Evolutionary conservation across 2,888 invertebrate genomes (phyloP), one percentile per base, ranked within the genome.

Genomic region (Acanthopleura granulata): DNA sequence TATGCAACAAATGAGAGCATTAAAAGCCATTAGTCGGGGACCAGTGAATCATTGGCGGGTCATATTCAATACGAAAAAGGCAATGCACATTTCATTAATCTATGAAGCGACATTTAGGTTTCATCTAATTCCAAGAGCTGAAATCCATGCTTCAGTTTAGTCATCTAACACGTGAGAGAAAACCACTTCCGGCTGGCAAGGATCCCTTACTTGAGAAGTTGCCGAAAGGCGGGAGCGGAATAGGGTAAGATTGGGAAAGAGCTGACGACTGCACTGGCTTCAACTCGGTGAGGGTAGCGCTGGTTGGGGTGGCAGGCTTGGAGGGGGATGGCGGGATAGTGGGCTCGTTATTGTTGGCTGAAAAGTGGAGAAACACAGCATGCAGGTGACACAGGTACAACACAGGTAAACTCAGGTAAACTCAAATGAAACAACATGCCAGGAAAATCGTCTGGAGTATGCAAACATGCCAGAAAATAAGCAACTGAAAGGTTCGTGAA

Each of bases 121-220:
- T 40, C 40, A 40, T 40, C 3, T 40, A n/a, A 40, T 40, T 40
- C 40, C 40, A 40, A 40, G 40, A 40, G 40, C 40, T 40, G 40
- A 40, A 40, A 40, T 40, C 3, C 40, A 9, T 40, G 9, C 9
- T 3, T 3, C 40, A 40, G 40, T 40, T 40, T 40, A 40, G 40
- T 9, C 40, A 6, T 3, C 40, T 40, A 40, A 40, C 40, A 40
- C 40, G 40, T 40, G 40, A 40, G 40, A 40, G 40, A 40, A 40
- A 40, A 40, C 40, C 40, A 40, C 40, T 6, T 40, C 40, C 9
- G 40, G 40, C 4, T 40, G 9, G 9, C 40, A 9, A 22, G 18
- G 66, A 6, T 6, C 25, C 29, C 76, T 76, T 79, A 79, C 79
- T 79, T 74, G 79, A 79, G 75, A 79, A 79, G 40, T 79, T 76